Evolutionary conservation across 2,113 vertebrate genomes (phyloP).

Genomic region (Protobothrops flavoviridis): DNA sequence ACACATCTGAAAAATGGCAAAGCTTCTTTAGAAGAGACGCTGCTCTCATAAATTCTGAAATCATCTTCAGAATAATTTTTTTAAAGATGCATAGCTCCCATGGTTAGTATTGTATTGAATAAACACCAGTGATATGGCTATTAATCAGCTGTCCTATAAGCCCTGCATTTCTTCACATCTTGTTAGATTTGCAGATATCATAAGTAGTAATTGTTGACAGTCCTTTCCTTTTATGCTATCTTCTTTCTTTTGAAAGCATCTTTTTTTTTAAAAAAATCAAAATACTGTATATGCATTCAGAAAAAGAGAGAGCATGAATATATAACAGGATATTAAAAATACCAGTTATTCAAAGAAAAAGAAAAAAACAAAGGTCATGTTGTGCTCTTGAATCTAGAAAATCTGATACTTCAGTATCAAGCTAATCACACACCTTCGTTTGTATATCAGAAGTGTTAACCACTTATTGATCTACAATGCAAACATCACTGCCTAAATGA

Average conservation of each 20-base stretch:
- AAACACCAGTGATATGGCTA: not conserved
- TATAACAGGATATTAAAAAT: not conserved
- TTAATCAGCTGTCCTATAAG: not conserved
- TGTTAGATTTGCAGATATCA: not conserved
- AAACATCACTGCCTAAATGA: conserved; percentile 13
- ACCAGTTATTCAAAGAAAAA: not conserved
- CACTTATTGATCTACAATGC: conserved; percentile 24
- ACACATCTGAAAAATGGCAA: not conserved
- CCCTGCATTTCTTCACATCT: not conserved
- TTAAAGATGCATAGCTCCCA: not conserved
- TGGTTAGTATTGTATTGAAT: not conserved
- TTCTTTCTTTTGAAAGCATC: not conserved
- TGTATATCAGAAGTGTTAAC: conserved; percentile 15
- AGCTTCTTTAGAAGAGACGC: not conserved
- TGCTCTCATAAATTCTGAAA: not conserved
- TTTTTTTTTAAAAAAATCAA: not conserved
- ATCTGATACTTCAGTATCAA: conserved; percentile 4
- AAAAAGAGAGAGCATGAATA: not conserved
- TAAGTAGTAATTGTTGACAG: not conserved
- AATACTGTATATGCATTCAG: not conserved
- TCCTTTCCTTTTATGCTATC: not conserved
- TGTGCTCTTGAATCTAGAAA: not conserved
- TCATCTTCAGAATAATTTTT: not conserved
- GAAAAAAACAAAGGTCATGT: not conserved
- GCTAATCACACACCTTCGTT: not conserved